Evolutionary conservation across 2,888 invertebrate genomes (phyloP).

Genomic region (Argyresthia goedartella): DNA sequence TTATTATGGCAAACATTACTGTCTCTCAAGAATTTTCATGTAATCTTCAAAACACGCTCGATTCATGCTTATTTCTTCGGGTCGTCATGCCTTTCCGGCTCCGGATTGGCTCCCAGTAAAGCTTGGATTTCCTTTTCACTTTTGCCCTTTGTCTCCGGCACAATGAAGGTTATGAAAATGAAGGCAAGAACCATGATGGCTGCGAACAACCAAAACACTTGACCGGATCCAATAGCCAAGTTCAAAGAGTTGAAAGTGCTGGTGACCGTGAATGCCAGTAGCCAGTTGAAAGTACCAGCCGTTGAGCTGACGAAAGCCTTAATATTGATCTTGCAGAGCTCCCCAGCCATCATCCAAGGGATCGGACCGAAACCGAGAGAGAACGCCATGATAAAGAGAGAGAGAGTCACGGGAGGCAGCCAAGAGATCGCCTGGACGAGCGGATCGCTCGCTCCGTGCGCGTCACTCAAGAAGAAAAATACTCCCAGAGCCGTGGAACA

Average conservation of each 20-base stretch:
- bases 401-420: conserved; percentile 81
- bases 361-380: conserved; percentile 90
- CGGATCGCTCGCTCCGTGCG: conserved; percentile 27
- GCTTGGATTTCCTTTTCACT: conserved; percentile 76
- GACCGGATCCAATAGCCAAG: conserved; percentile 66
- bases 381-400: conserved; percentile 84
- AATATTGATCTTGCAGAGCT: conserved; percentile 84
- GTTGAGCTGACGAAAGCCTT: conserved; percentile 83
- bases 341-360: conserved; percentile 87
- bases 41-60: background rate
- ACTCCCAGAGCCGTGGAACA: conserved; percentile 79
- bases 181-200: conserved; percentile 75
- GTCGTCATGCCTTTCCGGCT: conserved; percentile 6
- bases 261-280: conserved; percentile 84
- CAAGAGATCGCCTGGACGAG: conserved; percentile 73
- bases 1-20: background rate
- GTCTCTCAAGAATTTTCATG: background rate
- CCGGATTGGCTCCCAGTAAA: conserved; percentile 49
- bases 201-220: conserved; percentile 83
- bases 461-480: conserved; percentile 72
- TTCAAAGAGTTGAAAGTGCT: conserved; percentile 76
- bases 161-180: conserved; percentile 76
- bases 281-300: conserved; percentile 86
- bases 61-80: conserved; percentile 6
- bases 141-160: conserved; percentile 79